Evolutionary conservation across 2,797 vertebrate genomes (phyloP), one percentile per base, ranked within the genome.

Genomic region (Gymnothorax javanicus): DNA sequence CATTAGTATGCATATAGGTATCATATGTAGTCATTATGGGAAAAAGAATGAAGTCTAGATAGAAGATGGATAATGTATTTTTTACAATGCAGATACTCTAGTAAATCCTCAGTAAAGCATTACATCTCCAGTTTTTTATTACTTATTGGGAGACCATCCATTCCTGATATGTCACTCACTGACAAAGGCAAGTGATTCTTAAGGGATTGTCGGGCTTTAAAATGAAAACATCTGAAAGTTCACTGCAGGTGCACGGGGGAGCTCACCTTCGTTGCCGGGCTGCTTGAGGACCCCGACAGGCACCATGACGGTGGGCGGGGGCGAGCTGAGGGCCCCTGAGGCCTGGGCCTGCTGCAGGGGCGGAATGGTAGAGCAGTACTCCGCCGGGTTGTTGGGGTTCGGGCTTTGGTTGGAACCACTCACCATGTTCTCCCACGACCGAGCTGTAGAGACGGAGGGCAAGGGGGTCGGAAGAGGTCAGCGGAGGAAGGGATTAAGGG

Each of bases 321-420:
- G 98, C 33, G 98, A 99, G 95, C 97, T 97, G 92, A 99, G 97
- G 17, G 96, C 97, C 2, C 98, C 98, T 0, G 98, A 99, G 87
- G 98, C 98, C 95, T 98, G 98, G 89, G 98, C 98, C 95, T 99
- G 99, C 95, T 99, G 99, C 93, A 99, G 96, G 82, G 98, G 99
- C 88, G 99, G 98, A 93, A 99, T 97, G 93, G 98, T 99, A 95
- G 98, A 99, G 97, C 99, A 99, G 97, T 99, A 99, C 94, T 99
- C 98, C 9, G 98, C 96, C 0, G 98, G 98, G 95, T 99, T 99
- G 96, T 99, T 99, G 92, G 98, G 98, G 95, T 99, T 99, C 87
- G 99, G 98, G 91, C 97, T 99, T 92, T 98, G 98, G 95, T 96
- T 97, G 92, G 95, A 97, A 90, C 96, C 94, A 93, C 95, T 93